Conservation (phyloP, 2,113 vertebrate genomes). For the Syngnathus scovelli region DNA sequence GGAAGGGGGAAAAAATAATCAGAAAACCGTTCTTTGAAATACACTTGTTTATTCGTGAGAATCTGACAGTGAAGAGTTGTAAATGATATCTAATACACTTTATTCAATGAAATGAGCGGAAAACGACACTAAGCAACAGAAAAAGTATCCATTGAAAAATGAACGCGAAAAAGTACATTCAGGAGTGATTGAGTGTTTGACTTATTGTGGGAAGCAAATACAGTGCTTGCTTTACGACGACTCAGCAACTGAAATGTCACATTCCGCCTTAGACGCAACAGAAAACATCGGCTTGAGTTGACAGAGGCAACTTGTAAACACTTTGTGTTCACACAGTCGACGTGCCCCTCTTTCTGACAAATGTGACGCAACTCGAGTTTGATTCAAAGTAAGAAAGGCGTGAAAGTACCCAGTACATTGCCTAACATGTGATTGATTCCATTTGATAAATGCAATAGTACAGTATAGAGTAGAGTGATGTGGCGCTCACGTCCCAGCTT, state of each 20-base stretch:
- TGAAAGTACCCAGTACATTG: neutral
- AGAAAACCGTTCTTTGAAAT: neutral
- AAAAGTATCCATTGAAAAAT: neutral
- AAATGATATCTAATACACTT: conserved; percentile 54
- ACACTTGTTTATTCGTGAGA: conserved; percentile 34
- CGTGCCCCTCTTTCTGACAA: neutral
- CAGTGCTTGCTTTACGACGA: conserved; percentile 13
- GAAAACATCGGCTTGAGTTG: neutral
- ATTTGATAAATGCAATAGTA: neutral
- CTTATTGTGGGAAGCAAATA: conserved; percentile 32
- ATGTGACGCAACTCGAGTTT: neutral
- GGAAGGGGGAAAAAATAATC: conserved; percentile 9
- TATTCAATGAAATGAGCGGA: conserved; percentile 41
- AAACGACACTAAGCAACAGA: conserved; percentile 32
- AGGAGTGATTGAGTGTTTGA: conserved; percentile 19
- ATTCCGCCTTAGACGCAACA: neutral
- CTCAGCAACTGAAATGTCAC: neutral
- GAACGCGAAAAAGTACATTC: conserved; percentile 6
- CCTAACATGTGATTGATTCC: neutral
- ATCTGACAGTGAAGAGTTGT: conserved; percentile 59
- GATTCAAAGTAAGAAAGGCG: neutral
- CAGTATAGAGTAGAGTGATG: neutral
- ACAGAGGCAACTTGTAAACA: too few relatives aligned
- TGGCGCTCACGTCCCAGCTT: neutral
- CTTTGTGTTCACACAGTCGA: too few relatives aligned